Conservation (phyloP, 2,113 vertebrate genomes). For the Malurus alboscapulatus region DNA sequence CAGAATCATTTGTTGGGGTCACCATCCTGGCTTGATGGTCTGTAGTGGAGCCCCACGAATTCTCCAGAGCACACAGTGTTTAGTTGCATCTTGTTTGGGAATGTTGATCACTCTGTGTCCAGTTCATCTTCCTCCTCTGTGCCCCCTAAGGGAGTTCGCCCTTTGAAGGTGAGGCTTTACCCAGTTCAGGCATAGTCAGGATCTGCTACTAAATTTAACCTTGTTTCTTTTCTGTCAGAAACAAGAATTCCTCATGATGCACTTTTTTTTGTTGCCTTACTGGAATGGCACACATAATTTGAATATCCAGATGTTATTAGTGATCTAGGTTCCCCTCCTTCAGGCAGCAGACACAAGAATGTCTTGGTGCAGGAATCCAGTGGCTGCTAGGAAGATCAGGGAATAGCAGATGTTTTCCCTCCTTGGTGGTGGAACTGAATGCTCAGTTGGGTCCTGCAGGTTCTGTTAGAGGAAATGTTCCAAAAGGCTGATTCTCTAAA, state of each 20-base stretch:
- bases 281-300: neutral
- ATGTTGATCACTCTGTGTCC: neutral
- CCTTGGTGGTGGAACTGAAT: neutral
- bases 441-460: neutral
- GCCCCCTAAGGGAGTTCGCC: neutral
- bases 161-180: neutral
- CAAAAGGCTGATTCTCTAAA: neutral
- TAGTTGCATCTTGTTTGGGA: neutral
- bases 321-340: neutral
- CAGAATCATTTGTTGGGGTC: neutral
- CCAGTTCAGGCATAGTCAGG: neutral
- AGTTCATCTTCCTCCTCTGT: neutral
- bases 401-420: neutral
- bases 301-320: neutral
- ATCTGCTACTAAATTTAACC: neutral
- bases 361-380: neutral
- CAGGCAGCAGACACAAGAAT: neutral
- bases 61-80: neutral
- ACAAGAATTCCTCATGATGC: neutral
- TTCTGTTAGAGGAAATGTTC: neutral
- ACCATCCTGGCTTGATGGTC: neutral
- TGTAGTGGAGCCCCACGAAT: accelerated
- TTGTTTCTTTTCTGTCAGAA: neutral
- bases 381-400: neutral
- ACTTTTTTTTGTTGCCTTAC: neutral